Percentiles rank a stretch among this genome's conserved stretches.
These are phyloP conservation scores for Anser cygnoides DNA, from an alignment of 2,113 vertebrate species.

Conservation along the genomic window DNA sequence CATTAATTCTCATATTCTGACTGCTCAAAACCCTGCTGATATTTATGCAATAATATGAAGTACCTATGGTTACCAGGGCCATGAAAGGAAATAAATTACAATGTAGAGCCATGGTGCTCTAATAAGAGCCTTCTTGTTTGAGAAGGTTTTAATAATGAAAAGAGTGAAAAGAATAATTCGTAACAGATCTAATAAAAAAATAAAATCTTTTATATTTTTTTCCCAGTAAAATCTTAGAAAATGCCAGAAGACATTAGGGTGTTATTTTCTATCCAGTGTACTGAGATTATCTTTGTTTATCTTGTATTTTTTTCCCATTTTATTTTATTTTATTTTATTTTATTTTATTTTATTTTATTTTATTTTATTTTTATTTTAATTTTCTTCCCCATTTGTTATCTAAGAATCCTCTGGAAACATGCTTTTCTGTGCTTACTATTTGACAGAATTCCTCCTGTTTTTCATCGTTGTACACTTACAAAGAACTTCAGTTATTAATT, in stretches of 20 bases:
- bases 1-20: background rate
- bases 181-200: background rate
- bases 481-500: background rate
- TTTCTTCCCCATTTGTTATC: background rate
- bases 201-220: background rate
- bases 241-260: background rate
- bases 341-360: background rate
- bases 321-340: background rate
- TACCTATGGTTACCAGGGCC: background rate
- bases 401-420: background rate
- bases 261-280: background rate
- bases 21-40: background rate
- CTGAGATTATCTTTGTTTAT: background rate
- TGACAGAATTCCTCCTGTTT: background rate
- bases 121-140: background rate
- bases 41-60: background rate
- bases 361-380: background rate
- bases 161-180: background rate
- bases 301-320: fast-evolving
- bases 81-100: background rate
- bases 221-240: background rate
- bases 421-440: background rate
- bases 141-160: background rate
- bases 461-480: background rate
- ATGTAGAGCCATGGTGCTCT: background rate